A percentile compares a stretch with the other conserved stretches of the same genome.
Evolutionary conservation across 2,113 vertebrate genomes (phyloP).

Genomic region (Pycnonotus jocosus): DNA sequence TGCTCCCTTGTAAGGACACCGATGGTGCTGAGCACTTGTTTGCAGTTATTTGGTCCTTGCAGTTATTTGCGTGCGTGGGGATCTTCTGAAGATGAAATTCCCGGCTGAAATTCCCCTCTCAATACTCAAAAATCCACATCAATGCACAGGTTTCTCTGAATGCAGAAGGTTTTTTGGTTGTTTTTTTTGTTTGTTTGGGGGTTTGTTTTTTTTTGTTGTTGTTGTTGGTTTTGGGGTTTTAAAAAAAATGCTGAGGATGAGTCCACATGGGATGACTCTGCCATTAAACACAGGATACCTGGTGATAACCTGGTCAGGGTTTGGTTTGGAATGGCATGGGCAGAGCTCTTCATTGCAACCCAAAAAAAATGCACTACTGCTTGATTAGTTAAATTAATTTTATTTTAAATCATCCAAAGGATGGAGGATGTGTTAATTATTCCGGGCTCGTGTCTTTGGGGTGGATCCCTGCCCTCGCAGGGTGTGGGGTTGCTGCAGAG

Average conservation of each 20-base stretch:
- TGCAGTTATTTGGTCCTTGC: background rate
- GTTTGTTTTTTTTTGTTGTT: too few species aligned
- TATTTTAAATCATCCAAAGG: background rate
- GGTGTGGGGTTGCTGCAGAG: background rate
- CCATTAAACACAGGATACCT: rapidly evolving
- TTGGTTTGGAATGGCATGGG: background rate
- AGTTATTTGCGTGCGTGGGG: rapidly evolving
- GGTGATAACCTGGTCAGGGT: background rate
- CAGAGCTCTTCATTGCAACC: background rate
- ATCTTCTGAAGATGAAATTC: background rate
- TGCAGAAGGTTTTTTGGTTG: rapidly evolving
- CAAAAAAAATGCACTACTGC: rapidly evolving
- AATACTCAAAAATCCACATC: background rate
- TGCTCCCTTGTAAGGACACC: rapidly evolving
- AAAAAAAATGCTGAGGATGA: too few species aligned
- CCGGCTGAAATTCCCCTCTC: background rate
- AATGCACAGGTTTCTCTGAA: background rate
- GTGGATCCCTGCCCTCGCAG: background rate
- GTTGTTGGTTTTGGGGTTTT: too few species aligned
- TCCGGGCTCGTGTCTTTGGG: background rate
- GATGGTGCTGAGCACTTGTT: background rate
- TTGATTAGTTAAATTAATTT: background rate
- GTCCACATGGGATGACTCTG: background rate
- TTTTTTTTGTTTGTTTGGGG: too few species aligned
- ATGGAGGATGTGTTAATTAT: background rate